Percentiles rank a stretch among this genome's conserved stretches.
Conservation (phyloP, 2,113 vertebrate genomes). For the Triplophysa dalaica region DNA sequence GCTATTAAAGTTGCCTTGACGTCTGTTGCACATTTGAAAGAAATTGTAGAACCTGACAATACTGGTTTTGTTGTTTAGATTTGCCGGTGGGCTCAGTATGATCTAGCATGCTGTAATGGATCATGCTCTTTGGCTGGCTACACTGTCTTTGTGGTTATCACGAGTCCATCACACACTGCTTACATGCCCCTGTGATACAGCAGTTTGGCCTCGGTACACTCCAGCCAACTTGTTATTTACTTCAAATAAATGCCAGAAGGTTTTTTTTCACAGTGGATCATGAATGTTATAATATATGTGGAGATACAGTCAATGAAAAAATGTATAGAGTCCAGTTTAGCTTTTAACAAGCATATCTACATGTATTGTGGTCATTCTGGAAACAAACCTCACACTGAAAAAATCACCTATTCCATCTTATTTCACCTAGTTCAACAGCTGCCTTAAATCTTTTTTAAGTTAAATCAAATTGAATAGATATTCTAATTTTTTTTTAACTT, state of each 20-base stretch:
- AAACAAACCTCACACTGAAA: too few species aligned
- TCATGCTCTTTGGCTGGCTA: constrained; percentile 31
- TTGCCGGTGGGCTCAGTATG: constrained; percentile 29
- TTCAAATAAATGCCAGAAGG: neutral
- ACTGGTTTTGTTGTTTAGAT: constrained; percentile 29
- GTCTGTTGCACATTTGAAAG: constrained; percentile 19
- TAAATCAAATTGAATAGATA: too few species aligned
- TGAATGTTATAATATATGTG: neutral
- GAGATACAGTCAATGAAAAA: too few species aligned
- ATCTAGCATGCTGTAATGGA: neutral
- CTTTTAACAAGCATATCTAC: too few species aligned
- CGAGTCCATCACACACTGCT: constrained; percentile 32
- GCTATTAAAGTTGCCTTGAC: constrained; percentile 3
- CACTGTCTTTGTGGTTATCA: constrained; percentile 20
- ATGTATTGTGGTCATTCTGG: too few species aligned
- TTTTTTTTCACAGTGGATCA: neutral
- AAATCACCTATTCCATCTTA: too few species aligned
- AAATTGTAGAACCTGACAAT: constrained; percentile 23
- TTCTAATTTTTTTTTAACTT: too few species aligned
- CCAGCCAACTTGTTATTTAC: neutral
- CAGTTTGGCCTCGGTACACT: constrained; percentile 16
- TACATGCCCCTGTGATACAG: constrained; percentile 28
- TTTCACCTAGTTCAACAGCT: too few species aligned
- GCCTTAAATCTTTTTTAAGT: too few species aligned
- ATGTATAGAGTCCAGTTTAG: too few species aligned